Percentiles rank a stretch among this genome's conserved stretches.
These are phyloP conservation scores for Baryphthengus martii DNA, from an alignment of 2,113 vertebrate species.

Conservation along the genomic window DNA sequence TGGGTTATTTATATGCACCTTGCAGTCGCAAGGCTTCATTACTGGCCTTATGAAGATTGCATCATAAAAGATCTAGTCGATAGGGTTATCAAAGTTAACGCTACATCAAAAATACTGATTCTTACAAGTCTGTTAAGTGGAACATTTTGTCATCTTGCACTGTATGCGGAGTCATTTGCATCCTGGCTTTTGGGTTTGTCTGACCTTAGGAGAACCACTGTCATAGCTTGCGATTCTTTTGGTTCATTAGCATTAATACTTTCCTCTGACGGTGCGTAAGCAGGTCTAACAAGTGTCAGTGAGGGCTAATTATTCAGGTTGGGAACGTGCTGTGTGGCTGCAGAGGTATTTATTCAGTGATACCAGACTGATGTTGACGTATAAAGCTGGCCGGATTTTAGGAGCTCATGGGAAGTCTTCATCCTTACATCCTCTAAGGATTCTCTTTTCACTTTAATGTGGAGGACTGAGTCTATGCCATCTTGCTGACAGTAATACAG, in stretches of 20 bases:
- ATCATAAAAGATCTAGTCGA: not conserved
- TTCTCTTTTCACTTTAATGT: not conserved
- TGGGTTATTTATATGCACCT: not conserved
- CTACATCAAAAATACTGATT: not conserved
- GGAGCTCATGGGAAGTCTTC: not conserved
- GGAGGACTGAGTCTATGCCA: not conserved
- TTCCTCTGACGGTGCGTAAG: not conserved
- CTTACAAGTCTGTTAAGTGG: not conserved
- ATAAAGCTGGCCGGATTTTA: not conserved
- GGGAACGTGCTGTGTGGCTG: not conserved
- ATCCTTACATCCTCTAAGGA: not conserved
- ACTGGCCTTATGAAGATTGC: not conserved
- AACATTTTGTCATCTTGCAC: not conserved
- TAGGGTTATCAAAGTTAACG: not conserved
- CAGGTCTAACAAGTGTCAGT: not conserved
- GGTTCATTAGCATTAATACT: not conserved
- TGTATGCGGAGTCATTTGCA: not conserved
- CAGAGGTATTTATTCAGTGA: not conserved
- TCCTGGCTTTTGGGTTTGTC: not conserved
- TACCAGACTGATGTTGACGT: not conserved
- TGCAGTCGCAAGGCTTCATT: not conserved
- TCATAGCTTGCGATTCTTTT: not conserved
- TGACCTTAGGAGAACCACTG: not conserved
- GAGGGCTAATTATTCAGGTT: not conserved
- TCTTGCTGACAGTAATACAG: constrained; percentile 31